Evolutionary conservation across 2,888 invertebrate genomes (phyloP), one percentile per base, ranked within the genome.

Genomic region (Cephus pygmeus): DNA sequence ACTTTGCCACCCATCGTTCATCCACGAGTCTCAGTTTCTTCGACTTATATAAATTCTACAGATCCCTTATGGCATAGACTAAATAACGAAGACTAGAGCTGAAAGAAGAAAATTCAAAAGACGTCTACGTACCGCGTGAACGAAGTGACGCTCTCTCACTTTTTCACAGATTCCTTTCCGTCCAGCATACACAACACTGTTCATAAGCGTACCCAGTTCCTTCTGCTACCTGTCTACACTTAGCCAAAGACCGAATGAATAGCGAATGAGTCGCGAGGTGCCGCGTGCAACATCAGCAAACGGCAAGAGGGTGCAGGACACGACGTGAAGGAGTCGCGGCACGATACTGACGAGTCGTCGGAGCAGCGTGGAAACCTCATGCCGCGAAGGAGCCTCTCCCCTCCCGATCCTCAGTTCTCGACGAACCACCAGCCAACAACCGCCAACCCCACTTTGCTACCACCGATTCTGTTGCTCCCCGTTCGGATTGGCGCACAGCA

Each of bases 321-420:
- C 89, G 88, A 85, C 89, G 87, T 87, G 90, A 86, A 84, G 83
- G 89, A 87, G 86, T 87, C 90, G 88, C 90, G 89, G 87, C 90
- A 88, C 89, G 88, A 87, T 89, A 91, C 91, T 91, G 90, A 90
- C 88, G 88, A 81, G 85, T 83, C 85, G 82, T 81, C 85, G 85
- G 82, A 83, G 84, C 89, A 85, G 88, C 90, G 88, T 87, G 86
- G 86, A 87, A 88, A 90, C 90, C 88, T 90, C 90, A 90, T 90
- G 89, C 88, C 86, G 86, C 85, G 75, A 71, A 75, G 75, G 80
- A 80, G 77, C 80, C 80, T 78, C 73, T 82, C 80, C 83, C 80
- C 82, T 40, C 76, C 79, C 85, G 84, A 83, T 83, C 84, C 83
- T 81, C 80, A 80, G 83, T 40, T 15, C 40, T 40, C 40, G 15